Evolutionary conservation across 1,140 invertebrate genomes (phyloP), one percentile per base, ranked within the genome.

Genomic region (Gryon sp.): DNA sequence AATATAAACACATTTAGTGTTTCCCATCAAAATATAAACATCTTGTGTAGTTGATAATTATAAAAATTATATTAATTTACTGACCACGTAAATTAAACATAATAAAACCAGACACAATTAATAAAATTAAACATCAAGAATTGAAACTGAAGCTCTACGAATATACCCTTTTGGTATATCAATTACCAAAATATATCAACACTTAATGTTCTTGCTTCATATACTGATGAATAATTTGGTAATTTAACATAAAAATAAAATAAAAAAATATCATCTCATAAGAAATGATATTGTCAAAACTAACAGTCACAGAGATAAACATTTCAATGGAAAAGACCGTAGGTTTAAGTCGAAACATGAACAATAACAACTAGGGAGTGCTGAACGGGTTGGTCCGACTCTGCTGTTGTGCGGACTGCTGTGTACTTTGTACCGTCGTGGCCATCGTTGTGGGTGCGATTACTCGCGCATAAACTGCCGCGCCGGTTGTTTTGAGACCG

Each of bases 401-500:
- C 8, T 83, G 84, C 19, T 81, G 70, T 26, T 85, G 86, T 14
- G 60, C 76, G 0, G 72, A 48, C 1, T 75, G 53, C 1, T 76
- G 57, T 12, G 74, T 78, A 0, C 83, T 80, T 8, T 86, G 84
- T 0, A 83, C 82, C 0, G 84, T n/a, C n/a, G n/a, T 82, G 5
- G 86, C 76, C 45, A 87, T 84, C 0, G 85, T 86, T 0, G 86
- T 86, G 0, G 88, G 87, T 0, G 86, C 85, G 11, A 89, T 86
- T 1, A 89, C 88, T 4, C 87, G 79, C 0, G 87, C 88, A 40
- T 89, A 88, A 1, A 89, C 84, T 0, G 87, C 85, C 0, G 84
- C 82, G 0, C 86, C 84, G 0, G 87, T 83, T 0, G 87, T 88
- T 41, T 88, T 89, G 0, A 89, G 24, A 8, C 88, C 88, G 0